Percentiles rank a stretch among this genome's conserved stretches.
Evolutionary conservation across 2,113 vertebrate species (phyloP).

Genomic region (Notarius lentiginosus): DNA sequence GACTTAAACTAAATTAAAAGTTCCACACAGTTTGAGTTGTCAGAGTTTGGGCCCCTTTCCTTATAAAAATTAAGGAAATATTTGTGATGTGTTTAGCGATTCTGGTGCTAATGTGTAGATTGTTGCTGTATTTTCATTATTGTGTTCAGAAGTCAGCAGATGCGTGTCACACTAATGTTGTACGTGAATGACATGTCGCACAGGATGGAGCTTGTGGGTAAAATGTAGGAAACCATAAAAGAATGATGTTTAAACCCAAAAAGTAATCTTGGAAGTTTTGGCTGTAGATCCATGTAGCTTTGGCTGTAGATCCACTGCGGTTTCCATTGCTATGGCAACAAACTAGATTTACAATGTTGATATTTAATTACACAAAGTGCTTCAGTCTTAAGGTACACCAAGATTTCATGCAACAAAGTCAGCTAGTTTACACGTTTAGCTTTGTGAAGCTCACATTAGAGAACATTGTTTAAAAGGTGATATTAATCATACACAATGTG

Average conservation of each 20-base stretch:
- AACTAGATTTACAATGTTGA: not conserved
- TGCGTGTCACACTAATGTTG: not conserved
- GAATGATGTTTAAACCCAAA: not conserved
- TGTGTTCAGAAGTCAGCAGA: not conserved
- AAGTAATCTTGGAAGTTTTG: not conserved
- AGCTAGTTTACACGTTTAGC: not conserved
- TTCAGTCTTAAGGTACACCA: not conserved
- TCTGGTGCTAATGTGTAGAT: not conserved
- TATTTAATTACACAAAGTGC: not conserved
- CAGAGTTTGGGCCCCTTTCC: not conserved
- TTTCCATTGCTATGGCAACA: not conserved
- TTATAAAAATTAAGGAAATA: not conserved
- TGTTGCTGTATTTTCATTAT: not conserved
- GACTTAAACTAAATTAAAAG: not conserved
- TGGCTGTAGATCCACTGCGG: not conserved
- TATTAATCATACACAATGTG: not conserved
- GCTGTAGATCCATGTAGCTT: not conserved
- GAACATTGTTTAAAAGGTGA: not conserved
- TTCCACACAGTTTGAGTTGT: not conserved
- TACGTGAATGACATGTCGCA: no score
- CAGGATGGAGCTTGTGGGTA: not conserved
- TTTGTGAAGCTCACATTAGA: not conserved
- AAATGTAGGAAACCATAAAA: not conserved
- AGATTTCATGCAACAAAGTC: not conserved
- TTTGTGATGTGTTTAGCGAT: not conserved